A percentile compares a stretch with the other conserved stretches of the same genome.
These are phyloP conservation scores for Orthochromis malagaraziensis DNA, from an alignment of 2,113 vertebrate genomes.

Conservation along the genomic window DNA sequence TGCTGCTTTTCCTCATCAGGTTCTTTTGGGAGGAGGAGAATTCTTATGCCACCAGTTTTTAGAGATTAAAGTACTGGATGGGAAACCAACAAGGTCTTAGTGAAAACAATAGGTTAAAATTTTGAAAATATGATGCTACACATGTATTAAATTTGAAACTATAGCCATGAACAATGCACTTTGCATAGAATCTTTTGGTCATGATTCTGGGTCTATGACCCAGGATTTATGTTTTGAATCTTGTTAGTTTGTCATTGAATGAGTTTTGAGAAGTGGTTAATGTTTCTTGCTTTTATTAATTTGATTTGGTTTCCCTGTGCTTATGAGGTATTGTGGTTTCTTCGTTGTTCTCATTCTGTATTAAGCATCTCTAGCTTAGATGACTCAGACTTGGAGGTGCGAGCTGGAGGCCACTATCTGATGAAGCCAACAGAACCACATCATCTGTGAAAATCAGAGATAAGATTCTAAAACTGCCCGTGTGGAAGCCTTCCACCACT, in stretches of 20 bases:
- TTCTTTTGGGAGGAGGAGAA: neutral
- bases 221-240: neutral
- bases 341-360: neutral
- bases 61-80: neutral
- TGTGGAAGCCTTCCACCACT: neutral
- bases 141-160: neutral
- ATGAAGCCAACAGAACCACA: neutral
- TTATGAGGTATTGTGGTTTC: neutral
- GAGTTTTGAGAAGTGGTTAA: neutral
- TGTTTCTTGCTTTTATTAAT: neutral
- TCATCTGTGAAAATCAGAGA: neutral
- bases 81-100: neutral
- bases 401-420: neutral
- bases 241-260: neutral
- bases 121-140: neutral
- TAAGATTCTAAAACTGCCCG: neutral
- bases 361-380: neutral
- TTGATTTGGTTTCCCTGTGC: neutral
- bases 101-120: neutral
- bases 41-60: neutral
- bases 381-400: neutral
- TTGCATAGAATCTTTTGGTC: neutral
- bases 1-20: neutral
- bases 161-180: neutral
- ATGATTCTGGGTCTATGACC: neutral